These are phyloP conservation scores for Xestia c-nigrum DNA, from an alignment of 2,888 invertebrate genomes.

Conservation along the genomic window DNA sequence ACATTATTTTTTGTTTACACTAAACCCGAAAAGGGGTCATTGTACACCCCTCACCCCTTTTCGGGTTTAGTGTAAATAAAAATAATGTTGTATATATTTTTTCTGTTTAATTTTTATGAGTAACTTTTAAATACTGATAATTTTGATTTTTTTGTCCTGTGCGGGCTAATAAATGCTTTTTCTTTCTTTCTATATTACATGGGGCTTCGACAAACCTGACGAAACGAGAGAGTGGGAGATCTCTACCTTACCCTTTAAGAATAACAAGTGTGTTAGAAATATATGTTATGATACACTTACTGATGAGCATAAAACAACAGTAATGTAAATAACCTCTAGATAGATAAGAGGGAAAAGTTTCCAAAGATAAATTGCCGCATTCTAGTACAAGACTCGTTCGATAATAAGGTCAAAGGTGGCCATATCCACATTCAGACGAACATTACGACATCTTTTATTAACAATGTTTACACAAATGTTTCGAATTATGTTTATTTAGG, in stretches of 20 bases:
- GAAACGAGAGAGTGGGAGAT: not conserved
- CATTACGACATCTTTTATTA: conserved; percentile 8
- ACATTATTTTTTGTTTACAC: no score
- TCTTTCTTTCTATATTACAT: no score
- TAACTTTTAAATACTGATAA: no score
- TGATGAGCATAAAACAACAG: not conserved
- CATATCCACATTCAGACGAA: not conserved
- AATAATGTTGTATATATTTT: no score
- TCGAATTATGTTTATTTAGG: conserved; percentile 1
- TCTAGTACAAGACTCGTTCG: not conserved
- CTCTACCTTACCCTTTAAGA: not conserved
- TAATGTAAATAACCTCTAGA: no score
- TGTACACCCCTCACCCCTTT: no score
- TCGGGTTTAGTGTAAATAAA: no score
- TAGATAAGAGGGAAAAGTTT: not conserved
- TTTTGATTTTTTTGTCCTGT: no score
- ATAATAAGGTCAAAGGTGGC: conserved; percentile 33
- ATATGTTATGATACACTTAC: not conserved
- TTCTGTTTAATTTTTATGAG: no score
- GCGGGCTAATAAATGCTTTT: no score
- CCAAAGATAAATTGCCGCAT: conserved; percentile 25
- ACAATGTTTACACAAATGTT: conserved; percentile 34
- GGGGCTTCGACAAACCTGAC: not conserved
- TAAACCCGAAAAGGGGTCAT: no score
- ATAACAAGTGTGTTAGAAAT: not conserved